Evolutionary conservation across 2,888 invertebrate species (phyloP), one percentile per base, ranked within the genome.

Genomic region (Drosophila paranaensis): DNA sequence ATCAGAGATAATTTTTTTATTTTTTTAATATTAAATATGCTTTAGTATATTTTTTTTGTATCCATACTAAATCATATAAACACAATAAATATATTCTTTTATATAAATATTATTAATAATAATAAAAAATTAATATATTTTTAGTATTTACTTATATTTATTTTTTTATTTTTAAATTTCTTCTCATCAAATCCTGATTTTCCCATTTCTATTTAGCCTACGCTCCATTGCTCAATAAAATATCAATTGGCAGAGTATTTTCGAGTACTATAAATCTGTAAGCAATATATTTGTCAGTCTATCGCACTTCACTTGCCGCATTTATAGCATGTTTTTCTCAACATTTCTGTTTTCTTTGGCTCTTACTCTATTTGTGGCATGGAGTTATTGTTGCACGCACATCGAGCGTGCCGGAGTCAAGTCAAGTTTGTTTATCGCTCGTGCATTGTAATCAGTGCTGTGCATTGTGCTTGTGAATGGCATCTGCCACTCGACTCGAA

Each of bases 361-460:
- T 4, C 60, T 20, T 13, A 0, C 25, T 39, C 30, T 37, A 37
- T 51, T 61, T 61, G 54, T 20, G 54, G 45, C 64, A 64, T 43
- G 33, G 27, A 53, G 58, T 69, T 73, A 57, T 77, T 77, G 74
- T 77, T 78, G 77, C 58, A 65, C 63, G 67, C 61, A 62, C 61
- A 68, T 74, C 61, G 71, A 69, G 69, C 74, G 50, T 65, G 60
- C 37, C 37, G 39, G 20, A 60, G 68, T 65, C 57, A 11, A 60
- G 40, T 48, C 46, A 56, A 50, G 51, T 43, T 51, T 37, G 42
- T 42, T 46, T 74, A 78, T 64, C 50, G 54, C 60, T 48, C 33
- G 16, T 14, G 60, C 64, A 69, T 74, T 79, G 68, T 74, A 63
- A 74, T 74, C 74, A 62, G 60, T 43, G 60, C 37, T 14, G 33